Conservation (phyloP, 2,797 vertebrate genomes). For the Poecilia wingei region DNA sequence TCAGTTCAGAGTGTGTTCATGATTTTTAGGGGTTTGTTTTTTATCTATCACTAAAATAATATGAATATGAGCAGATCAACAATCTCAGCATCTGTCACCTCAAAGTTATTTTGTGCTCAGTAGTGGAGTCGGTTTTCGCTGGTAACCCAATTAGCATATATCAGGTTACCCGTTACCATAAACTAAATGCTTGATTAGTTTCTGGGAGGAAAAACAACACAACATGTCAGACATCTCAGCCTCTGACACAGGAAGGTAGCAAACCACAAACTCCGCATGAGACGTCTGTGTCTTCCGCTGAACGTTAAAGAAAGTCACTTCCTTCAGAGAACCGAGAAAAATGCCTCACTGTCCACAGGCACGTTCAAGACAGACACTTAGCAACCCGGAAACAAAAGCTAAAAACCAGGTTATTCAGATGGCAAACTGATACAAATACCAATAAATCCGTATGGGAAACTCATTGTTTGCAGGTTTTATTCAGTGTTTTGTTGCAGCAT, state of each 20-base stretch:
- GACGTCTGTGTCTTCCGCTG: conserved; percentile 43
- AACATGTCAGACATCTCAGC: conserved; percentile 34
- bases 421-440: not conserved
- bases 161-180: not conserved
- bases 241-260: conserved; percentile 61
- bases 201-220: not conserved
- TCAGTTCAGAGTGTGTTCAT: not conserved
- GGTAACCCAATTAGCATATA: conserved; percentile 9
- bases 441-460: not conserved
- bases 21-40: not conserved
- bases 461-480: conserved; percentile 9
- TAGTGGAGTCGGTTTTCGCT: not conserved
- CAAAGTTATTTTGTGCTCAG: not conserved
- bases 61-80: not conserved
- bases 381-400: not conserved
- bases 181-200: not conserved
- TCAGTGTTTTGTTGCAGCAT: not conserved
- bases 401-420: not conserved
- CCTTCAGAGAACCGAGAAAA: conserved; percentile 22
- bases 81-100: conserved; percentile 10
- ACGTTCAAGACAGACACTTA: not conserved
- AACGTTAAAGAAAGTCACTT: conserved; percentile 3
- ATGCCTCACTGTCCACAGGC: conserved; percentile 35
- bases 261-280: conserved; percentile 60
- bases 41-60: not conserved